These are phyloP conservation scores for Rhamphomyia laevipes DNA, from an alignment of 2,888 invertebrate genomes.

Conservation along the genomic window DNA sequence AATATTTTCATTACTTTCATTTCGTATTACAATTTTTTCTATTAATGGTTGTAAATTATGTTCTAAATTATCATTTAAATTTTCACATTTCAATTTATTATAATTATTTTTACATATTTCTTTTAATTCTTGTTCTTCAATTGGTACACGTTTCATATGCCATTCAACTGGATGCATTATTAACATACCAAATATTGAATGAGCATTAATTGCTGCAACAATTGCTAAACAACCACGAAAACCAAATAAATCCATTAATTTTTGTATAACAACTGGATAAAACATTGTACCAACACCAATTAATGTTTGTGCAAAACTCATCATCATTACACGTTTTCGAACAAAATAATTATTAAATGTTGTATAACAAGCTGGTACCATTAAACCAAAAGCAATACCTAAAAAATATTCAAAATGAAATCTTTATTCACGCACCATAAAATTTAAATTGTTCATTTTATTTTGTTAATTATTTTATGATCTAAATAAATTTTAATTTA, in stretches of 20 bases:
- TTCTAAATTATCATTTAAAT: neutral
- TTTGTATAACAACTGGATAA: constrained; percentile 53
- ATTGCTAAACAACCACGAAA: constrained; percentile 58
- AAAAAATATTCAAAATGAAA: neutral
- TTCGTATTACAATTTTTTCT: neutral
- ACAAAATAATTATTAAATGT: constrained; percentile 65
- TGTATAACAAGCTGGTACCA: constrained; percentile 60
- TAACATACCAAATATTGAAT: constrained; percentile 55
- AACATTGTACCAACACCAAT: constrained; percentile 56
- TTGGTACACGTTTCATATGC: constrained; percentile 46
- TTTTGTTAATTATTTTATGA: too few species aligned
- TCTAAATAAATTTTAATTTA: neutral
- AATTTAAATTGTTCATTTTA: too few species aligned
- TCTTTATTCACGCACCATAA: too few species aligned
- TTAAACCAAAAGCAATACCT: constrained; percentile 61
- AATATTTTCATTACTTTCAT: neutral
- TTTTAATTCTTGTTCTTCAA: constrained; percentile 31
- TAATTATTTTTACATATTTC: neutral
- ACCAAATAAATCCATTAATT: constrained; percentile 49
- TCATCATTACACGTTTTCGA: constrained; percentile 55
- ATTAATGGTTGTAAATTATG: neutral
- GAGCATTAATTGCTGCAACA: constrained; percentile 52
- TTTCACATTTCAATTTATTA: neutral
- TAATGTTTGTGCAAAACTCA: constrained; percentile 61
- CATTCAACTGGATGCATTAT: constrained; percentile 64